Evolutionary conservation across 2,797 vertebrate species (phyloP), one percentile per base, ranked within the genome.

Genomic region (Paedocypris micromegethes): DNA sequence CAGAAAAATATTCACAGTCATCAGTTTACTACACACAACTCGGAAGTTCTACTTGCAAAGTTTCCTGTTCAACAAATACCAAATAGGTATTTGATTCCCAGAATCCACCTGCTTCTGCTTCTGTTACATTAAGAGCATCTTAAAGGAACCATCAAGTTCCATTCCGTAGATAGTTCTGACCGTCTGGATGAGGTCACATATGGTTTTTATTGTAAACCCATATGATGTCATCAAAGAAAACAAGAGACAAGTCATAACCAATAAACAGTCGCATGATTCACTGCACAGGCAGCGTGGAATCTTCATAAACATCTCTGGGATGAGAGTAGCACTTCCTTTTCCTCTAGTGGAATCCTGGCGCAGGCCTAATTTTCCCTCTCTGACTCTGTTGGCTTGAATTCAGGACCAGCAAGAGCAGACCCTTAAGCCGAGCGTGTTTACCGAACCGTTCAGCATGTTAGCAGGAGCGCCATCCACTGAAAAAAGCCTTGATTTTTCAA

Each of bases 41-140:
- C 23, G 23, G 1, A 23, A 23, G 23, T 23, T 23, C 23, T 23
- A 23, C 23, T 23, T 23, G 23, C 23, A 23, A 23, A 23, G 23
- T 23, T 23, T 23, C 23, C 23, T 23, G 23, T 23, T 23, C 23
- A 23, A 23, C 23, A 23, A 23, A 23, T 23, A 23, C 23, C 23
- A 23, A 23, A 23, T 23, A 23, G 23, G 23, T 23, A 23, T 23
- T 23, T 23, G 3, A n/a, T 4, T 46, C 49, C 9, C 42, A n/a
- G 2, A 8, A 40, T 8, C 3, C 5, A 8, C 23, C 38, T 44
- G 43, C n/a, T 23, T 62, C 38, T 55, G 50, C 23, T 23, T 66
- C 51, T 1, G 74, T 80, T 75, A 76, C 66, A 74, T 75, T 64
- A 80, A 76, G 68, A 63, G 66, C 66, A 75, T 77, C 69, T 43